A percentile compares a stretch with the other conserved stretches of the same genome.
Evolutionary conservation across 2,888 invertebrate genomes (phyloP).

Genomic region (Phlogophora meticulosa): DNA sequence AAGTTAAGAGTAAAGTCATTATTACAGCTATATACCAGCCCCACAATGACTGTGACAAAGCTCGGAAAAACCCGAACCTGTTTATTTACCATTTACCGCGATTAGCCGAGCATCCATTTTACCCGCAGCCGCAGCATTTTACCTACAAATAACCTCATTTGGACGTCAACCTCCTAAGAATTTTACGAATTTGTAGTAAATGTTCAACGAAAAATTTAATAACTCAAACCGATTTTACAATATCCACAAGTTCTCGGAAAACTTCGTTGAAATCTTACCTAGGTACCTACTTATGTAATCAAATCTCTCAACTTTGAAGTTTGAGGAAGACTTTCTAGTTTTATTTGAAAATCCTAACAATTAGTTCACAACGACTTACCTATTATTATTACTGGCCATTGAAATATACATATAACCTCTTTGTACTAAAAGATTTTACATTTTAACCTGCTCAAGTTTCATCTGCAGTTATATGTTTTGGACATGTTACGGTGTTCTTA

Average conservation of each 20-base stretch:
- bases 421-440: not conserved
- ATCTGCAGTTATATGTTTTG: not conserved
- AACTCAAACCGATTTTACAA: slow-evolving; percentile 34
- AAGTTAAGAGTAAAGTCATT: slow-evolving; percentile 41
- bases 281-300: slow-evolving; percentile 31
- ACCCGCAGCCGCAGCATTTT: slow-evolving; percentile 48
- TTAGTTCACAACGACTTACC: not conserved
- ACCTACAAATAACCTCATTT: slow-evolving; percentile 63
- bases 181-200: slow-evolving; percentile 55
- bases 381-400: not conserved
- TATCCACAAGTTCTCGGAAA: slow-evolving; percentile 24
- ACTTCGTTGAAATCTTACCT: slow-evolving; percentile 29
- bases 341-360: not conserved
- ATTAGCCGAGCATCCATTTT: slow-evolving; percentile 62
- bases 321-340: not conserved
- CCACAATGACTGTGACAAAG: slow-evolving; percentile 31
- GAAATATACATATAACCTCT: not conserved
- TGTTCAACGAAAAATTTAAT: slow-evolving; percentile 47
- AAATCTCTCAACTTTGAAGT: slow-evolving; percentile 20
- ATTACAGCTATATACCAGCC: slow-evolving; percentile 40
- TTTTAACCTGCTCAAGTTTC: not conserved
- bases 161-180: slow-evolving; percentile 45
- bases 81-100: slow-evolving; percentile 61
- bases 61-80: slow-evolving; percentile 51
- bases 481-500: not conserved